A percentile compares a stretch with the other conserved stretches of the same genome.
phyloP scores from a whole-genome alignment of 1,140 invertebrate genomes.

The Camponotus pennsylvanicus region DNA sequence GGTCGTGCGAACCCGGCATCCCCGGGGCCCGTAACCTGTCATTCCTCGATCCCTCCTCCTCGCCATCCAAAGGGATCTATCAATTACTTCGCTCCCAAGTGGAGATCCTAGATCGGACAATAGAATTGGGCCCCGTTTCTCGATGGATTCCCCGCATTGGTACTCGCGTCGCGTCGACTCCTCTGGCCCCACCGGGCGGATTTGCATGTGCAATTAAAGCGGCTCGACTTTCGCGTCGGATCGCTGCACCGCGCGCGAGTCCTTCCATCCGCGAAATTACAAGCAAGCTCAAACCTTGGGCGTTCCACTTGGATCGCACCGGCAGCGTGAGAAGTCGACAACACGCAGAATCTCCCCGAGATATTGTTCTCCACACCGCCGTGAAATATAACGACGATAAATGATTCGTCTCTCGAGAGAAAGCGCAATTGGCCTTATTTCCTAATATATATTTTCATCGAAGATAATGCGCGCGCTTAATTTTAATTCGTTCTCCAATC shows the following conservation, averaged over 20 bases:
- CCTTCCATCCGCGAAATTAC: constrained; percentile 43
- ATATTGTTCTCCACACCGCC: background rate
- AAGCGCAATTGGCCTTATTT: background rate
- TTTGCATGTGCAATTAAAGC: constrained; percentile 76
- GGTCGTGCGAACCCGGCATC: constrained; percentile 81
- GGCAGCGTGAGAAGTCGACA: constrained; percentile 38
- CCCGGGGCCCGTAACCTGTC: constrained; percentile 77
- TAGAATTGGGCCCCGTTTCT: constrained; percentile 74
- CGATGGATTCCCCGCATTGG: constrained; percentile 56
- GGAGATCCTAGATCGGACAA: constrained; percentile 80
- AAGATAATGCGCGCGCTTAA: background rate
- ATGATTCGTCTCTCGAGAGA: background rate
- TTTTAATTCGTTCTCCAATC: background rate
- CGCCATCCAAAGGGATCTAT: constrained; percentile 76
- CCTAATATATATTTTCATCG: background rate
- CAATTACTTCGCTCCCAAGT: constrained; percentile 79
- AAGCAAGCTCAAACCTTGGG: constrained; percentile 20
- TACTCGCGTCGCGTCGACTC: background rate
- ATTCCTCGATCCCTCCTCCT: constrained; percentile 78
- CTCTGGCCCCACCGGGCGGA: constrained; percentile 25
- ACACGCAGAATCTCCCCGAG: background rate
- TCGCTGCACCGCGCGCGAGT: constrained; percentile 1
- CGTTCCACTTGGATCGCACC: constrained; percentile 40
- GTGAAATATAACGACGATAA: background rate
- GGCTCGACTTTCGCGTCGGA: constrained; percentile 5